These are phyloP conservation scores for Brotula barbata DNA, from an alignment of 2,797 vertebrate species.

Conservation along the genomic window DNA sequence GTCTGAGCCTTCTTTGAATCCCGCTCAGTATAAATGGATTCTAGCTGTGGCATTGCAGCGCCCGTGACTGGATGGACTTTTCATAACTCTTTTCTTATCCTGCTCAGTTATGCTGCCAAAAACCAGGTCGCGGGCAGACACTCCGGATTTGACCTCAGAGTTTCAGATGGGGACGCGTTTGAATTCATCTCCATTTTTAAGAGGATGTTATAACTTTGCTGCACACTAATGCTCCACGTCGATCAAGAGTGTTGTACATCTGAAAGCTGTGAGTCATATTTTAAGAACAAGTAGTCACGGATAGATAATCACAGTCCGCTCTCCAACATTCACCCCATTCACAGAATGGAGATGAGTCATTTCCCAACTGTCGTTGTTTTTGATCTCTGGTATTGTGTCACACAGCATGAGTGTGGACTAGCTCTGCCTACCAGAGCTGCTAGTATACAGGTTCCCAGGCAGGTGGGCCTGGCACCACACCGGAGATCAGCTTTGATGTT, in stretches of 20 bases:
- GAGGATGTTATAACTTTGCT: conserved; percentile 11
- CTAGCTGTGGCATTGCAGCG: too few species aligned
- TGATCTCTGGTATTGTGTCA: conserved; percentile 4
- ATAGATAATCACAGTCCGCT: conserved; percentile 30
- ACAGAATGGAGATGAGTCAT: not conserved
- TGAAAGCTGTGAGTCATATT: conserved; percentile 58
- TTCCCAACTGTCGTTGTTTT: conserved; percentile 8
- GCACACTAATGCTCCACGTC: conserved; percentile 30
- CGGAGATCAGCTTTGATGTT: conserved; percentile 48
- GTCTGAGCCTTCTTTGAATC: too few species aligned
- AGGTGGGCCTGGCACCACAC: conserved; percentile 43
- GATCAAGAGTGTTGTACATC: conserved; percentile 34
- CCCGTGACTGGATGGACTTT: too few species aligned
- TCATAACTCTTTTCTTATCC: too few species aligned
- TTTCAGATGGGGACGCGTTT: conserved; percentile 4
- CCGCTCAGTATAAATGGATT: too few species aligned
- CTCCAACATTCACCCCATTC: conserved; percentile 13
- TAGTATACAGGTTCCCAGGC: conserved; percentile 28
- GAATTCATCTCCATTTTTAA: conserved; percentile 1
- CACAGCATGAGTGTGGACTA: too few species aligned
- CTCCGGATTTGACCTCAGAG: not conserved
- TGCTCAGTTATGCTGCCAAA: too few species aligned
- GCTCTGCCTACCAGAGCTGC: not conserved
- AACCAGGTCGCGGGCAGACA: too few species aligned
- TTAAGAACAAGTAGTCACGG: conserved; percentile 23